A percentile compares a stretch with the other conserved stretches of the same genome.
Evolutionary conservation across 1,140 invertebrate species (phyloP).

Genomic region (Meteorus sp.): DNA sequence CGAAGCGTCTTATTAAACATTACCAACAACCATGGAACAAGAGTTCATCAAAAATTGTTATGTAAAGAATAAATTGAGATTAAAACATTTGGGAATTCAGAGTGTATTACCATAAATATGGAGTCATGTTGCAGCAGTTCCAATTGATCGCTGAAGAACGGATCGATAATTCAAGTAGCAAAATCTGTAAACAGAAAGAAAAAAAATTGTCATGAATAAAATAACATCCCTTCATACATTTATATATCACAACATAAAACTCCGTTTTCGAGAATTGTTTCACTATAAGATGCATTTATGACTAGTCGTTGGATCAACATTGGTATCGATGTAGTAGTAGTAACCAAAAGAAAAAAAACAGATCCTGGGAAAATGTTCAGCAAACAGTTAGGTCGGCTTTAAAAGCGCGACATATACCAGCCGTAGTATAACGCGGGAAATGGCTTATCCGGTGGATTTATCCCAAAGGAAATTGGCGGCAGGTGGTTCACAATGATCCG

Average conservation of each 20-base stretch:
- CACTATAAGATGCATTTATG: too few relatives aligned
- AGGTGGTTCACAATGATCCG: slow-evolving; percentile 7
- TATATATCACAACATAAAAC: too few relatives aligned
- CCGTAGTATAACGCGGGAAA: slow-evolving; percentile 5
- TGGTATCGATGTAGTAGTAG: too few relatives aligned
- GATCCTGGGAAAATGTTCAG: neutral
- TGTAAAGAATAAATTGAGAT: too few relatives aligned
- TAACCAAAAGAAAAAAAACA: neutral
- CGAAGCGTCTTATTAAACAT: neutral
- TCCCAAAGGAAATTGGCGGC: slow-evolving; percentile 11
- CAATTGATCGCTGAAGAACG: too few relatives aligned
- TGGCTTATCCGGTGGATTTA: slow-evolving; percentile 17
- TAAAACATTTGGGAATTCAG: too few relatives aligned
- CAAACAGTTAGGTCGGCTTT: neutral
- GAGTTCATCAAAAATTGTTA: neutral
- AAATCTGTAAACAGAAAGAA: neutral
- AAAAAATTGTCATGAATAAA: neutral
- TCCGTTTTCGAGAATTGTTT: too few relatives aligned
- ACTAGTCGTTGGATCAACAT: too few relatives aligned
- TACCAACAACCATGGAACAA: neutral
- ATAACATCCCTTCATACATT: neutral
- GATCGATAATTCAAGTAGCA: neutral
- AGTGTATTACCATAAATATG: neutral
- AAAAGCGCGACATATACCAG: neutral
- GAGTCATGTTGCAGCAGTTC: neutral